phyloP scores from a whole-genome alignment of 2,888 invertebrate species.

The Phyllotreta striolata region DNA sequence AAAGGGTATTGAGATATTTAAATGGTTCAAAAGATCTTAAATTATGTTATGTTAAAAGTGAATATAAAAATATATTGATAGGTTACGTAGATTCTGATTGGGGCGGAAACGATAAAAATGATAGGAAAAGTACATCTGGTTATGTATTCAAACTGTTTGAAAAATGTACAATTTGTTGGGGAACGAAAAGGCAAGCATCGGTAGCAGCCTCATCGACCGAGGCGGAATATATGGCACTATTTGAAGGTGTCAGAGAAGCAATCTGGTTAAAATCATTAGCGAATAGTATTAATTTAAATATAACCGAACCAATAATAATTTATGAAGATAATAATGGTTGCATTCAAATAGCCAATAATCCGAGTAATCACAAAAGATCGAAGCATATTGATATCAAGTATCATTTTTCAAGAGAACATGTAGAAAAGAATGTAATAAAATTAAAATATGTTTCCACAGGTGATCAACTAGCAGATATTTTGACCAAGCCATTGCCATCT shows the following conservation, averaged over 20 bases:
- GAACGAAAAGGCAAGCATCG: constrained; percentile 45
- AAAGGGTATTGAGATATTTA: constrained; percentile 47
- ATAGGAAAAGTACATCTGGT: constrained; percentile 28
- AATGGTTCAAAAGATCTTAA: constrained; percentile 37
- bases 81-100: constrained; percentile 33
- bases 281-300: constrained; percentile 41
- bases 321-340: constrained; percentile 51
- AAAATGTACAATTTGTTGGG: constrained; percentile 27
- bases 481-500: no score
- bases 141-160: constrained; percentile 31
- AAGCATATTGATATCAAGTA: constrained; percentile 51
- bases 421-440: constrained; percentile 46
- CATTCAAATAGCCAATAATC: constrained; percentile 48
- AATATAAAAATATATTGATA: constrained; percentile 4
- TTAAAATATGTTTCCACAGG: constrained; percentile 30
- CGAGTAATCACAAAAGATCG: constrained; percentile 43
- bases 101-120: constrained; percentile 22
- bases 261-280: constrained; percentile 50
- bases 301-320: constrained; percentile 35
- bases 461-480: constrained; percentile 64
- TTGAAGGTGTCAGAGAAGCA: constrained; percentile 49
- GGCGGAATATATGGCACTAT: constrained; percentile 38
- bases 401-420: constrained; percentile 38
- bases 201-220: constrained; percentile 46
- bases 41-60: constrained; percentile 20